These are phyloP conservation scores for Gymnodraco acuticeps DNA, from an alignment of 2,797 vertebrate species.

Conservation along the genomic window DNA sequence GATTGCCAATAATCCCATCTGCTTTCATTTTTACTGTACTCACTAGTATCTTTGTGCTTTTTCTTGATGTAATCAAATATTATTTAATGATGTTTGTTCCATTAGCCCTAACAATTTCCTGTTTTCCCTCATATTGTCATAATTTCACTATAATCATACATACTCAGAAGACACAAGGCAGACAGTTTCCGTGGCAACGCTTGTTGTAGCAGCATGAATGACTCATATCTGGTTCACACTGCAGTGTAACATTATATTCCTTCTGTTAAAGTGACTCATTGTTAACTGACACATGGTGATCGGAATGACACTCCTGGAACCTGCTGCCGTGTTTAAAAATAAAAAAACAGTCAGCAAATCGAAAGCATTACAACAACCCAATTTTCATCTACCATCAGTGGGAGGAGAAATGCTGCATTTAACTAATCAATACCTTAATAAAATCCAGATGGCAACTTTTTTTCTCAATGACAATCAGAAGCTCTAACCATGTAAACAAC, in stretches of 20 bases:
- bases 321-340: background rate
- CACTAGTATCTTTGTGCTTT: background rate
- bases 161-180: slow-evolving; percentile 8
- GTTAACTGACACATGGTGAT: slow-evolving; percentile 4
- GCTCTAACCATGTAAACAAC: no score
- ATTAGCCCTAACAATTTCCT: background rate
- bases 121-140: slow-evolving; percentile 15
- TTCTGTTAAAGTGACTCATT: slow-evolving; percentile 32
- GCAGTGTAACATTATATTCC: slow-evolving; percentile 20
- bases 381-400: slow-evolving; percentile 3
- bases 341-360: slow-evolving; percentile 17
- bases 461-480: no score
- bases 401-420: slow-evolving; percentile 23
- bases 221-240: slow-evolving; percentile 37
- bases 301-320: slow-evolving; percentile 31
- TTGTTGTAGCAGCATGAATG: slow-evolving; percentile 28
- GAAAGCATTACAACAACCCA: background rate
- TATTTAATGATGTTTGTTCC: background rate
- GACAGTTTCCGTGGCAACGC: slow-evolving; percentile 57
- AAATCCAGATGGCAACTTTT: slow-evolving; percentile 18
- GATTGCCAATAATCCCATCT: background rate
- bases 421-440: slow-evolving; percentile 8
- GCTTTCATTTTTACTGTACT: background rate
- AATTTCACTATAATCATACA: background rate
- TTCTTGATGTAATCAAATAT: background rate